Evolutionary conservation across 2,888 invertebrate genomes (phyloP).

Genomic region (Metellina segmentata): DNA sequence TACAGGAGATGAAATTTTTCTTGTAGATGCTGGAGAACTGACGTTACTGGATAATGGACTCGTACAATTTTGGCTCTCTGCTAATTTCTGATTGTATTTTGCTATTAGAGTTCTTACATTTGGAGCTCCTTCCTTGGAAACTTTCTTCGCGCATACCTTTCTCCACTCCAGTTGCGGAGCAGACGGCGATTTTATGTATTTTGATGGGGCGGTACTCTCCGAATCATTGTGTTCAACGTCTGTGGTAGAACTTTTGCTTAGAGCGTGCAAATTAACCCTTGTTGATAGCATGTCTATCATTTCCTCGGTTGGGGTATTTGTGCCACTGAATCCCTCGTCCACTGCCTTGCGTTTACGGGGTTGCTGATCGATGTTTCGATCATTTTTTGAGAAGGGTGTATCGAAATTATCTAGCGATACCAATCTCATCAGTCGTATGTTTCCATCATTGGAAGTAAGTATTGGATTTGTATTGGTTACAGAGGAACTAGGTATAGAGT

Average conservation of each 20-base stretch:
- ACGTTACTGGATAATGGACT: slow-evolving; percentile 49
- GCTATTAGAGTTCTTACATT: slow-evolving; percentile 70
- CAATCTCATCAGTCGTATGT: slow-evolving; percentile 34
- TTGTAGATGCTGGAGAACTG: slow-evolving; percentile 40
- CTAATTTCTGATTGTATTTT: slow-evolving; percentile 70
- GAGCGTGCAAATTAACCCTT: not conserved
- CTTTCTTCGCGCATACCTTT: slow-evolving; percentile 62
- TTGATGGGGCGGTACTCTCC: not conserved
- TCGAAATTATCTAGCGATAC: slow-evolving; percentile 47
- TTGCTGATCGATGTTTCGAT: slow-evolving; percentile 12
- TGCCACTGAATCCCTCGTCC: not conserved
- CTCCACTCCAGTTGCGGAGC: slow-evolving; percentile 73
- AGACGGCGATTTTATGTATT: slow-evolving; percentile 68
- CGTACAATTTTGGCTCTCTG: slow-evolving; percentile 36
- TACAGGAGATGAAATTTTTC: slow-evolving; percentile 58
- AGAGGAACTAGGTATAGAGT: not conserved
- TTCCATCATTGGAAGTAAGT: not conserved
- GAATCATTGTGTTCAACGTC: not conserved
- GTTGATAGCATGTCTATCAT: slow-evolving; percentile 8
- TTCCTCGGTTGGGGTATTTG: slow-evolving; percentile 24
- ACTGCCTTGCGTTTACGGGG: slow-evolving; percentile 39
- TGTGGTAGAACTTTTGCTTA: slow-evolving; percentile 6
- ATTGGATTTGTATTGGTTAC: not conserved
- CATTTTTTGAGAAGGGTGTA: slow-evolving; percentile 11
- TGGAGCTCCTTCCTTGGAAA: slow-evolving; percentile 60